These are phyloP conservation scores for Agrotis exclamationis DNA, from an alignment of 2,888 invertebrate genomes.

Conservation along the genomic window DNA sequence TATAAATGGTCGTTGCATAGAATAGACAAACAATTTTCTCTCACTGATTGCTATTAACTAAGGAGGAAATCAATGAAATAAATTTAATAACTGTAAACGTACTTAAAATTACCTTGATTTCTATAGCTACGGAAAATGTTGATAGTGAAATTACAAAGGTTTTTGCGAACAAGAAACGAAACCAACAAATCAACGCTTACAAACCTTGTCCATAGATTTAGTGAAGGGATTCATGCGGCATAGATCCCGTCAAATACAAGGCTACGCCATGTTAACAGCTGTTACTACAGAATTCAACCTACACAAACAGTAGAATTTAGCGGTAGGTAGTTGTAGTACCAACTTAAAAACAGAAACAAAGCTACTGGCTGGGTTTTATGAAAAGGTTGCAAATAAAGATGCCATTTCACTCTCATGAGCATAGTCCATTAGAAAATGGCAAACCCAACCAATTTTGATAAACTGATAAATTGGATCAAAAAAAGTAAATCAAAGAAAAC, in stretches of 20 bases:
- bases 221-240: conserved; percentile 67
- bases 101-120: neutral
- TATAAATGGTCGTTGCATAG: too few relatives aligned
- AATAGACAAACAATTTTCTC: too few relatives aligned
- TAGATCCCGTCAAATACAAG: conserved; percentile 66
- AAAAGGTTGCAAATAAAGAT: neutral
- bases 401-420: neutral
- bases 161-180: conserved; percentile 7
- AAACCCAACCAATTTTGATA: too few relatives aligned
- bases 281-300: neutral
- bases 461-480: too few relatives aligned
- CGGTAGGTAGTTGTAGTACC: neutral
- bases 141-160: neutral
- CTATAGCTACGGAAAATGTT: too few relatives aligned
- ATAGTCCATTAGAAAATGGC: neutral
- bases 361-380: too few relatives aligned
- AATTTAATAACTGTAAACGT: neutral
- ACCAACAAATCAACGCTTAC: conserved; percentile 12
- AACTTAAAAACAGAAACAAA: neutral
- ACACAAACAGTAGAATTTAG: neutral
- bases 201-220: conserved; percentile 27
- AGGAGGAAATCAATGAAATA: neutral
- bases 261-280: conserved; percentile 30
- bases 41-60: neutral
- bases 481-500: neutral